Conservation (phyloP, 2,888 invertebrate genomes). For the Troilus luridus region DNA sequence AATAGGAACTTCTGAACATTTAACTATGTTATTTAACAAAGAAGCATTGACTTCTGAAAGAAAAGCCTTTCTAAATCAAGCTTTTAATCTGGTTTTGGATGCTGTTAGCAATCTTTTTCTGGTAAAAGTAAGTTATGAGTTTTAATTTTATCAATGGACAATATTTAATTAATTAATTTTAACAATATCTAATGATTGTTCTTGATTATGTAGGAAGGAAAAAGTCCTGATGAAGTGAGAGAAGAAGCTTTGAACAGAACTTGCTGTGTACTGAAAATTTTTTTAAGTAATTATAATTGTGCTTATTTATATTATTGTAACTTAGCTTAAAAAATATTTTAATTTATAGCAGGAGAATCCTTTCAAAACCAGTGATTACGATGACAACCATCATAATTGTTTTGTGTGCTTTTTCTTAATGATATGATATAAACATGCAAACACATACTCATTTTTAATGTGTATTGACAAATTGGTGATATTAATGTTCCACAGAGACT, state of each 20-base stretch:
- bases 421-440: too few species aligned
- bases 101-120: slow-evolving; percentile 58
- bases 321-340: neutral
- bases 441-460: too few species aligned
- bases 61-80: slow-evolving; percentile 68
- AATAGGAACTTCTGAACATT: slow-evolving; percentile 58
- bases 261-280: slow-evolving; percentile 73
- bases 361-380: too few species aligned
- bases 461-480: too few species aligned
- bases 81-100: slow-evolving; percentile 67
- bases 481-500: too few species aligned
- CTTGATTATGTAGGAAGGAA: slow-evolving; percentile 68
- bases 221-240: slow-evolving; percentile 70
- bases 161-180: neutral
- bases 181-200: neutral
- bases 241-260: slow-evolving; percentile 76
- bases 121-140: slow-evolving; percentile 60
- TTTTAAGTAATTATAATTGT: slow-evolving; percentile 68
- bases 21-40: slow-evolving; percentile 53
- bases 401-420: too few species aligned
- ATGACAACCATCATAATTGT: too few species aligned
- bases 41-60: slow-evolving; percentile 60
- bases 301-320: neutral
- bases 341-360: too few species aligned
- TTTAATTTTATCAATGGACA: neutral